Percentiles rank a stretch among this genome's conserved stretches.
Evolutionary conservation across 2,888 invertebrate species (phyloP).

Genomic region (Julus scandinavius): DNA sequence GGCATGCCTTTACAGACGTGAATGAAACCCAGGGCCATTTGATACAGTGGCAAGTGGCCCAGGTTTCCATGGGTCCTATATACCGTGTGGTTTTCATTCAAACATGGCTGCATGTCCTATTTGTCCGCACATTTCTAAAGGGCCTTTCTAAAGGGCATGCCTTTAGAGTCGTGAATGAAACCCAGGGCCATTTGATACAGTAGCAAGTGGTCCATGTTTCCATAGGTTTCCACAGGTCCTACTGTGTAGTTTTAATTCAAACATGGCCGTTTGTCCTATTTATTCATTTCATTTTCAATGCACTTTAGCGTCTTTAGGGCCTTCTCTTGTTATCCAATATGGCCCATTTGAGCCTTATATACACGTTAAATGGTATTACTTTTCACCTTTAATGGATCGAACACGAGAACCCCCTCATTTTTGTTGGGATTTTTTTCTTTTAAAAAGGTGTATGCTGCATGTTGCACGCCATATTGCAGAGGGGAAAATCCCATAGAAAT

Average conservation of each 20-base stretch:
- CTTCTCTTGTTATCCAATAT: constrained; percentile 6
- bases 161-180: neutral
- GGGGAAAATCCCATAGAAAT: neutral
- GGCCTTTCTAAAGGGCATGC: neutral
- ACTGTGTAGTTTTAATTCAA: neutral
- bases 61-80: neutral
- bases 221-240: neutral
- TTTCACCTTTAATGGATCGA: constrained; percentile 28
- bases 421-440: neutral
- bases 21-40: neutral
- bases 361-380: constrained; percentile 1
- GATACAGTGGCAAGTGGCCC: neutral
- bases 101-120: neutral
- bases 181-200: neutral
- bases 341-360: neutral
- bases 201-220: neutral
- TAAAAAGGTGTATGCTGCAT: neutral
- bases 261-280: neutral
- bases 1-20: neutral
- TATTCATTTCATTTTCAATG: neutral
- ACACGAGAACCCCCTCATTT: neutral
- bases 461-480: neutral
- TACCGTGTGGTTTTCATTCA: neutral
- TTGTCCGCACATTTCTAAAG: too few species aligned
- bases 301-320: neutral